Evolutionary conservation across 2,888 invertebrate species (phyloP), one percentile per base, ranked within the genome.

Genomic region (Dusona sp.): DNA sequence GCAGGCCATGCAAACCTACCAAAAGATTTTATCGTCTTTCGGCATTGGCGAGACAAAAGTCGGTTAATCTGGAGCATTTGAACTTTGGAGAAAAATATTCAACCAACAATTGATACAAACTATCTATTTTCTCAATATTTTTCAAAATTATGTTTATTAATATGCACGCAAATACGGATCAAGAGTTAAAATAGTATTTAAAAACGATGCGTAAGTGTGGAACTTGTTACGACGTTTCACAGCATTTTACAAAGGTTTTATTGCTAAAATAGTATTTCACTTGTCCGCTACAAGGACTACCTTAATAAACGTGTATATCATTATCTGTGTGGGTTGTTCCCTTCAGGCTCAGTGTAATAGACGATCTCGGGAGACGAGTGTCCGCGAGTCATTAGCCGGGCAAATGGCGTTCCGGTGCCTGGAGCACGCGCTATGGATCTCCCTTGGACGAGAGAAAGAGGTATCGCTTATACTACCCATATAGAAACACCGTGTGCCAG

Each of bases 381-480:
- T 92, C 93, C 92, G 91, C 92, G 92, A 92, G 92, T 93, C 93
- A 93, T 93, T 93, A 93, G 93, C 88, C 90, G 91, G 90, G 92
- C 92, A 93, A 93, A 93, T 91, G 92, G 90, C 92, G 93, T 93
- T 92, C 92, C 93, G 92, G 91, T 93, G 91, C 89, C 91, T 90
- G 91, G 90, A 92, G 90, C 91, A 90, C 92, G 90, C 91, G 91
- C 91, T 91, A 92, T 92, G 91, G 90, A 90, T 87, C 86, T 85
- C 85, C 88, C 80, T 83, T 73, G 61, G 36, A 54, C 70, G 65
- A 75, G 64, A 42, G 64, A 77, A 64, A 64, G 77, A 67, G 64
- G 38, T 73, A 80, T 80, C 51, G 57, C 33, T 54, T 64, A 65
- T 80, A 73, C 38, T 36, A 80, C 61, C 67, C 57, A 68, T 82